Evolutionary conservation across 2,113 vertebrate species (phyloP), one percentile per base, ranked within the genome.

Genomic region (Tragulus kanchil): DNA sequence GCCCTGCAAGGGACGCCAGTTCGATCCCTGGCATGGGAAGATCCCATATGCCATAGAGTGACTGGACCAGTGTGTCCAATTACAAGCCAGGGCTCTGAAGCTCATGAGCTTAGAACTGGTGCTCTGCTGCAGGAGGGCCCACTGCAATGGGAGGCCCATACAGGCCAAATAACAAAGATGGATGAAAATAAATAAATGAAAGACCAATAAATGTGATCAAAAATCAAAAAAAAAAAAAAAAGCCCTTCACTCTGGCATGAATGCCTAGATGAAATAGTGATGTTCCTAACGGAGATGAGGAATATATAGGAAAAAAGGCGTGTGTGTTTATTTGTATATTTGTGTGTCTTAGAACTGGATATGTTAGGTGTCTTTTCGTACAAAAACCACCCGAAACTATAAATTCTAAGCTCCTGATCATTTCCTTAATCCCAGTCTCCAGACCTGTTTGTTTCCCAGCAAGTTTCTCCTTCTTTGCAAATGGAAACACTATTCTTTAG

Each of bases 361-460:
- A 59, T 59, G 42, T 50, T 62, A 45, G 12, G 4, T 83, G 2
- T 79, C 71, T 3, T 71, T 96, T 89, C 45, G n/a, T 78, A 16
- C n/a, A 45, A 95, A 92, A 85, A 6, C 25, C 23, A 73, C 31
- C 50, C 36, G 71, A 14, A 50, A 93, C 83, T 71, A 89, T 69
- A n/a, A 86, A 28, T 42, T 67, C 25, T 93, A 88, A 85, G 17
- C 19, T 94, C 65, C 36, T 64, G n/a, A 89, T 92, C 61, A 52
- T 26, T 1, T 75, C 15, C 56, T 42, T 8, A 28, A 0, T 86
- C n/a, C 64, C 17, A 65, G 1, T 14, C 11, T 23, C 23, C 14
- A 94, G 67, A 65, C 23, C 67, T 61, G 15, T n/a, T n/a, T 61
- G 15, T 50, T 84, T 84, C 73, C 77, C 52, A 25, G 42, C 21